Evolutionary conservation across 2,797 vertebrate genomes (phyloP), one percentile per base, ranked within the genome.

Genomic region (Glyptemys insculpta): DNA sequence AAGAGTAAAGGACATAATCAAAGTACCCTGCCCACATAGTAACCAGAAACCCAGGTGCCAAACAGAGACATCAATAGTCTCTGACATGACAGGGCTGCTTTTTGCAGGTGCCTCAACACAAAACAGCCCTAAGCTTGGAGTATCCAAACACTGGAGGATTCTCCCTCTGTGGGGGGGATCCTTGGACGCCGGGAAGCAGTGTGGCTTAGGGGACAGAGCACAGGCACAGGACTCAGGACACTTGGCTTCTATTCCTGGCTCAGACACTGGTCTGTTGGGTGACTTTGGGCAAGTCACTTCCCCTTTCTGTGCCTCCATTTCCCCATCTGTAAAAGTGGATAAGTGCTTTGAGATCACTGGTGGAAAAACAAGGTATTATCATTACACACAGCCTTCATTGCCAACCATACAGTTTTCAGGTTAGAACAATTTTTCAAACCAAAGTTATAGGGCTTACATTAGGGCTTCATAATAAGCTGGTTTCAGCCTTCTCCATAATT

Each of bases 1-100:
- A 96, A 56, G 91, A 96, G 65, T 47, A 82, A 95, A 79, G 85
- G 94, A 92, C 93, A 81, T 93, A 95, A 97, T 97, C 89, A 93
- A 57, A 93, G 57, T 87, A 52, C 8, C 86, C 57, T 95, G 89
- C 92, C 89, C 95, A 91, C 90, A 87, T 18, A 47, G 84, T 84
- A 85, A 27, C 57, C 87, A 92, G 81, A 85, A 88, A 85, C 59
- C 21, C 54, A 83, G 19, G 2, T 82, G 91, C 62, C 80, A 93
- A 90, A 95, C 21, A 19, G 78, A 82, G 23, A 95, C 37, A 3
- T 91, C 86, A 84, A 37, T 68, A n/a, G 4, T 18, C 31, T 21
- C 62, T 68, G 78, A 79, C 27, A 50, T 8, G 47, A 14, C 47
- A 23, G 12, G 12, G 37, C 25, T 49, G 19, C 44, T 49, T 25